Conservation (phyloP, 64 coral and sea anemone species). For the Porites australiensis region DNA sequence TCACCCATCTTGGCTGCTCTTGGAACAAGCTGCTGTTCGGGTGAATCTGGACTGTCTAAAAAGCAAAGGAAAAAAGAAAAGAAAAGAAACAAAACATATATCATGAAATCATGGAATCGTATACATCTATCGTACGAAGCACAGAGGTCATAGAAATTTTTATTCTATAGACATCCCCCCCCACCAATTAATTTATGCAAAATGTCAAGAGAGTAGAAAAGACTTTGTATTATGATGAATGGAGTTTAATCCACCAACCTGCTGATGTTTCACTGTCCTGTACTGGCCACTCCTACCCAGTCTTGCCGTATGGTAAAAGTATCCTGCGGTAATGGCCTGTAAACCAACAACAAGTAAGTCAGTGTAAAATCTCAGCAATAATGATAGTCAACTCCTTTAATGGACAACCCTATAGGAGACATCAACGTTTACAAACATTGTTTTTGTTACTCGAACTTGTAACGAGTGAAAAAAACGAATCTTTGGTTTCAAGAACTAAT, state of each 20-base stretch:
- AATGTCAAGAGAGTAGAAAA: too few species aligned
- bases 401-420: too few species aligned
- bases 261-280: conserved; percentile 97
- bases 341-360: background rate
- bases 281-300: conserved; percentile 95
- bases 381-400: too few species aligned
- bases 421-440: too few species aligned
- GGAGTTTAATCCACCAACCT: conserved; percentile 51
- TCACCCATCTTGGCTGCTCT: conserved; percentile 94
- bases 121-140: too few species aligned
- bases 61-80: background rate
- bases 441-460: too few species aligned
- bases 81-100: background rate
- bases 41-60: conserved; percentile 98
- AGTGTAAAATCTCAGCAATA: background rate
- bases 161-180: too few species aligned
- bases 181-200: too few species aligned
- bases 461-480: too few species aligned
- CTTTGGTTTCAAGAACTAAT: too few species aligned
- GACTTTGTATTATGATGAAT: background rate
- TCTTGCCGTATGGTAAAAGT: conserved; percentile 94
- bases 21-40: conserved; percentile 96
- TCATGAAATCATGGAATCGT: too few species aligned
- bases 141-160: too few species aligned
- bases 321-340: conserved; percentile 93